Base-by-base conservation (phyloP, 1,140 invertebrate genomes). In the Vanessa atalanta region DNA sequence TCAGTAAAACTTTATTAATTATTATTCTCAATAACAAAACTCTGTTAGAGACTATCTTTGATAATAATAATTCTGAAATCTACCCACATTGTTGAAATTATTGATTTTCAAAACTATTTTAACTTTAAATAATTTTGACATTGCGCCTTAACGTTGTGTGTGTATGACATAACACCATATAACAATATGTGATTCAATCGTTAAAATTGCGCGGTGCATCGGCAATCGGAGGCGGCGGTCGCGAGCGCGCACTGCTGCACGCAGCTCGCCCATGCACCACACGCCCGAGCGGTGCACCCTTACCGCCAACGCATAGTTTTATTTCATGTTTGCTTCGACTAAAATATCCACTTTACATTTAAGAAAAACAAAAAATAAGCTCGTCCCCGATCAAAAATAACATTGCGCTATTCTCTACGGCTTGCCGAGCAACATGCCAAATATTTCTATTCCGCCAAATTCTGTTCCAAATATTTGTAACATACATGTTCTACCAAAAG, bases 381-480 rank as follows among this genome's bases (percentile, higher is more conserved):
- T 65, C 71, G 80, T 76, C 77, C 78, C 79, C 80, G 78, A 82
- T 85, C 83, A 76, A 89, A 88, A 89, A 87, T 87, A 88, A 89
- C 78, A 87, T 76, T 78, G 73, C 70, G 67, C 51, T 51, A 48
- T 43, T 67, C 65, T 53, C 37, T 48, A 14, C 26, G 23, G 14
- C 31, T 79, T n/a, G 16, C 65, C 15, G 43, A 72, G 26, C 48
- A 65, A 75, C 63, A 79, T 81, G 76, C 77, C 78, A 81, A 79
- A 76, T 73, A 57, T 69, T 65, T 65, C 20, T 68, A 68, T 73
- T 73, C 31, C 13, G 11, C 6, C 31, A 37, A 37, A 50, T 48
- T 47, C 3, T 64, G 11, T 1, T 16, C 9, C 48, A 23, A 65
- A 48, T 65, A 55, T 55, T 47, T 65, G 43, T 65, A 65, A 64